Evolutionary conservation across 2,888 invertebrate genomes (phyloP).

Genomic region (Bellardia pandia): DNA sequence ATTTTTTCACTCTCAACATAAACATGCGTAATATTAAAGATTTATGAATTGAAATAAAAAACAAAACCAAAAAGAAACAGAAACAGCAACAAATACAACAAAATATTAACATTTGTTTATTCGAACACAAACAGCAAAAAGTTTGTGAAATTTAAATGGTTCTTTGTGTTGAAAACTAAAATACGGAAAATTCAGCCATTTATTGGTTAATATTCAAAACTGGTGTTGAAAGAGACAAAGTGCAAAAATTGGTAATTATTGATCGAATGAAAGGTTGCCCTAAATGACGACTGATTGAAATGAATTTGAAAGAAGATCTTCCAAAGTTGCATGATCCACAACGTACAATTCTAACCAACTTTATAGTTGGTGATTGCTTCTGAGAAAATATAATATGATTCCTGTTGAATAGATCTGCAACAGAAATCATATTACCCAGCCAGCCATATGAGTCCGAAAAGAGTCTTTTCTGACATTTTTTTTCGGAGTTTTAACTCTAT

Average conservation of each 20-base stretch:
- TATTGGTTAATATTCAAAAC: conserved; percentile 8
- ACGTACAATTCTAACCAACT: no score
- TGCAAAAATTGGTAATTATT: neutral
- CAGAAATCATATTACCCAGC: no score
- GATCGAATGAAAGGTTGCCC: neutral
- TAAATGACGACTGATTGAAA: neutral
- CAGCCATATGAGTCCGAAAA: no score
- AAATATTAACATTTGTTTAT: conserved; percentile 47
- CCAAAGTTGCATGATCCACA: no score
- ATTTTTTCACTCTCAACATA: neutral
- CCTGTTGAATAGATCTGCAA: no score
- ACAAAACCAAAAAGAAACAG: conserved; percentile 16
- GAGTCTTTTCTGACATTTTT: no score
- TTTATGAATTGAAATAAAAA: conserved; percentile 63
- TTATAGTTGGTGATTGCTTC: no score
- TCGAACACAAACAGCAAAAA: neutral
- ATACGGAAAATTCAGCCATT: conserved; percentile 6
- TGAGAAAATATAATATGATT: no score
- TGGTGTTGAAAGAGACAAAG: conserved; percentile 56
- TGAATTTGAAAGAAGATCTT: no score
- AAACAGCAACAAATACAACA: neutral
- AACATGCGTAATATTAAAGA: conserved; percentile 71
- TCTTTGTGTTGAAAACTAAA: neutral
- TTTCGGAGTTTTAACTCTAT: no score
- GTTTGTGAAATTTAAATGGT: conserved; percentile 13